Percentiles rank a stretch among this genome's conserved stretches.
phyloP scores from a whole-genome alignment of 1,140 invertebrate genomes.

The Sycophila sp. region DNA sequence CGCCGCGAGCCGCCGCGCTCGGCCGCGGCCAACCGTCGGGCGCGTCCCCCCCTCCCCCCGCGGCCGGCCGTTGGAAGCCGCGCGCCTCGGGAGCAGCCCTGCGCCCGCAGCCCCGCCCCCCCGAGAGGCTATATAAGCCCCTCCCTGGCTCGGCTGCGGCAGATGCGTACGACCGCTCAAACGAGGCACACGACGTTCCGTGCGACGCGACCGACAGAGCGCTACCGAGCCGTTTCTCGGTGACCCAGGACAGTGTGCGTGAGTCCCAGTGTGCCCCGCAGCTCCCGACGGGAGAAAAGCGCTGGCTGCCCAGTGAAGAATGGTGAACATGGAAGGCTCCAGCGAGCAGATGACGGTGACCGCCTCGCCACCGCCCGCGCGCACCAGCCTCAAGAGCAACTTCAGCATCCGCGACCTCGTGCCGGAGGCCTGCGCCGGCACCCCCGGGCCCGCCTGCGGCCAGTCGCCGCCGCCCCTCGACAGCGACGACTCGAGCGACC shows the following conservation, averaged over 20 bases:
- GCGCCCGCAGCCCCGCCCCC: no score
- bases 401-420: constrained; percentile 80
- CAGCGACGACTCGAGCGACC: constrained; percentile 73
- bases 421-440: constrained; percentile 71
- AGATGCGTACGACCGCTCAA: constrained; percentile 44
- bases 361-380: constrained; percentile 66
- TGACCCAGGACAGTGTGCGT: no score
- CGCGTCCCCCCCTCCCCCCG: no score
- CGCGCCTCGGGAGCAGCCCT: constrained; percentile 41
- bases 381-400: constrained; percentile 73
- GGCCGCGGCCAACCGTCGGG: no score
- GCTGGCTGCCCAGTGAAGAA: constrained; percentile 47
- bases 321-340: constrained; percentile 68
- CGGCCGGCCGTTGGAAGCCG: no score
- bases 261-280: no score
- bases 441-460: constrained; percentile 51
- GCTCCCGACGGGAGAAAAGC: no score
- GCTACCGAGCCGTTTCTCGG: not conserved
- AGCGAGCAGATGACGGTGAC: constrained; percentile 61
- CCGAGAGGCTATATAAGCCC: constrained; percentile 39
- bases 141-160: constrained; percentile 10
- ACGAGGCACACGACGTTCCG: constrained; percentile 29
- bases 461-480: constrained; percentile 56
- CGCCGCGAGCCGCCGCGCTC: no score
- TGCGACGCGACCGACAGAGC: not conserved